phyloP scores from a whole-genome alignment of 2,888 invertebrate genomes.

The Agriopis leucophaearia region DNA sequence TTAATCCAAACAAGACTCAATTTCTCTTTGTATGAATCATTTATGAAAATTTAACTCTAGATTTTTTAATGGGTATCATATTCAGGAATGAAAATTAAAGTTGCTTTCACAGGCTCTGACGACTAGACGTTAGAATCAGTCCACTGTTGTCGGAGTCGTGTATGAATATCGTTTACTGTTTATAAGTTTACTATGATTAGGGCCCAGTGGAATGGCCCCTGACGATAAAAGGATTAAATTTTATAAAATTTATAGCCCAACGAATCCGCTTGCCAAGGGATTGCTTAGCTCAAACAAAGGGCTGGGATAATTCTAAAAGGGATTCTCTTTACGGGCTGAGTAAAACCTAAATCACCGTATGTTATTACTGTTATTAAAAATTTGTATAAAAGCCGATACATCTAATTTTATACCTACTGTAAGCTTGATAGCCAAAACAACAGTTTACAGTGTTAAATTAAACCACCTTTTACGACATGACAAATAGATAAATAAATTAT shows the following conservation, averaged over 20 bases:
- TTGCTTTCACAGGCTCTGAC: too few relatives aligned
- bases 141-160: neutral
- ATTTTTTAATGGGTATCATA: too few relatives aligned
- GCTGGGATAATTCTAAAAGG: constrained; percentile 45
- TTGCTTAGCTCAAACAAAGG: constrained; percentile 48
- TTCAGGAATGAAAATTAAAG: too few relatives aligned
- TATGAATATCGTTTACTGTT: constrained; percentile 16
- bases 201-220: constrained; percentile 62
- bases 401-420: neutral
- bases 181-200: constrained; percentile 30
- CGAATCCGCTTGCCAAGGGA: constrained; percentile 56
- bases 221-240: constrained; percentile 81
- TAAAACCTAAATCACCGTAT: neutral
- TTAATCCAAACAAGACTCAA: neutral
- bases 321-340: constrained; percentile 35
- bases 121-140: neutral
- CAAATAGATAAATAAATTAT: too few relatives aligned
- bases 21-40: too few relatives aligned
- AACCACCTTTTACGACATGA: too few relatives aligned
- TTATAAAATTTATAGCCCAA: constrained; percentile 73
- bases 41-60: neutral
- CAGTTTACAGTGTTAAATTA: too few relatives aligned
- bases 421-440: too few relatives aligned
- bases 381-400: neutral
- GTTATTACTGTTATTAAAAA: constrained; percentile 6